Percentiles rank a stretch among this genome's conserved stretches.
phyloP scores from a whole-genome alignment of 2,797 vertebrate species.

The Decapterus maruadsi region DNA sequence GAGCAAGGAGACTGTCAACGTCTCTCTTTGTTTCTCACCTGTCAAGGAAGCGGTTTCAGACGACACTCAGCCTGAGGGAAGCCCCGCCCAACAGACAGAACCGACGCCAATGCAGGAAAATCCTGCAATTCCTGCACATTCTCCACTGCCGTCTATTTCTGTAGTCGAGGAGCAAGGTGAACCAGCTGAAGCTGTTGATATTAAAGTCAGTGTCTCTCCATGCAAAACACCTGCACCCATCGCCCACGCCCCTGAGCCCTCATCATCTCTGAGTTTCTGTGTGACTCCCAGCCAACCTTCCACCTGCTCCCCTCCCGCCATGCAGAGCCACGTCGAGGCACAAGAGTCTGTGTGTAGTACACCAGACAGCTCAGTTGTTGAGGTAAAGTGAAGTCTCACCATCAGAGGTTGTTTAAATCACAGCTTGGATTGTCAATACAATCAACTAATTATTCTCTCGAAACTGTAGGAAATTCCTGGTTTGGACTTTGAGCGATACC shows the following conservation, averaged over 20 bases:
- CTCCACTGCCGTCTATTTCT: constrained; percentile 17
- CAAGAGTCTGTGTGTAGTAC: constrained; percentile 52
- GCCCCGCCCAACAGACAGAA: constrained; percentile 22
- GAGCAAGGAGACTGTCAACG: constrained; percentile 3
- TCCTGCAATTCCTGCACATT: background rate
- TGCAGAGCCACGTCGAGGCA: constrained; percentile 8
- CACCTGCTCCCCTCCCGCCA: constrained; percentile 27
- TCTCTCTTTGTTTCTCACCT: constrained; percentile 57
- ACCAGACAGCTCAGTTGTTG: constrained; percentile 56
- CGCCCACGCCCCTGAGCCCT: constrained; percentile 26
- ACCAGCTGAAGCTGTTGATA: background rate
- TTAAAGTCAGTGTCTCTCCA: background rate
- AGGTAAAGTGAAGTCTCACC: constrained; percentile 79
- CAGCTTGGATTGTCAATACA: background rate
- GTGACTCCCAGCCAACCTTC: constrained; percentile 23
- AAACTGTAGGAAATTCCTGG: constrained; percentile 68
- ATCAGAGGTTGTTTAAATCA: background rate
- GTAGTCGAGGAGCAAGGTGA: constrained; percentile 13
- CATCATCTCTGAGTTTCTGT: constrained; percentile 63
- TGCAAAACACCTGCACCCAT: constrained; percentile 22
- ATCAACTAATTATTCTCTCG: background rate
- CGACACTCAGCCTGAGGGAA: constrained; percentile 2
- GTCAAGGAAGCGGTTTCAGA: constrained; percentile 36
- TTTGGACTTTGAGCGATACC: constrained; percentile 85
- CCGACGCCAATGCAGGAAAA: constrained; percentile 10